Base-by-base conservation (phyloP, 2,888 invertebrate genomes). In the Scaptomyza flava region DNA sequence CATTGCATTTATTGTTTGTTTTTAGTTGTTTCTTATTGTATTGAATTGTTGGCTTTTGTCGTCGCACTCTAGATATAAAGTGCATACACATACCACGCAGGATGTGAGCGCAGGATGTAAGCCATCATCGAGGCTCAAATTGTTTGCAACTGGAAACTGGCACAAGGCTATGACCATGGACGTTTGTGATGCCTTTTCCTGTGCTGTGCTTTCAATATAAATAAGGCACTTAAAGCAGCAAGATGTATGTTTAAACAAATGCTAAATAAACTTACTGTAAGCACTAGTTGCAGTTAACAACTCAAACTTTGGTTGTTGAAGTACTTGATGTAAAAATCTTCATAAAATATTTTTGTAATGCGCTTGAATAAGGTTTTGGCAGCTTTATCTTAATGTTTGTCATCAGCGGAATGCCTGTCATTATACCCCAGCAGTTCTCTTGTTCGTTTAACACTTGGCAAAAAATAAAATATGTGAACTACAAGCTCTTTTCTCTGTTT, bases 141-240 rank as follows among this genome's bases (percentile, higher is more conserved):
- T n/a, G 33, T 33, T 34, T 33, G 36, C 23, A 43, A 34, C 61
- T 59, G 23, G 14, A 54, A 74, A 77, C 53, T 79, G 42, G 82
- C 20, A 64, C 80, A 80, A 79, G 80, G 80, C 47, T 62, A 33
- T 46, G 59, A 12, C 47, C 54, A 48, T 60, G 51, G 23, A 9
- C 23, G 17, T 41, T 41, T 41, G 9, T 38, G 23, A 6, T 45
- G 27, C 41, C 9, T 7, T 33, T 43, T 33, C 56, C 41, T 41
- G 17, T 56, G 7, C 46, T 6, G 14, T 38, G 43, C 65, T 17
- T 17, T 17, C 17, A 17, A 17, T 17, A 17, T 17, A 17, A 17
- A 8, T 60, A 7, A 23, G 17, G 6, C 46, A 51, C 12, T 52
- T 51, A 20, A 31, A 31, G 20, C 11, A 31, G 36, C 23, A 38